Conservation (phyloP, 2,888 invertebrate genomes). For the Junonia oenone region DNA sequence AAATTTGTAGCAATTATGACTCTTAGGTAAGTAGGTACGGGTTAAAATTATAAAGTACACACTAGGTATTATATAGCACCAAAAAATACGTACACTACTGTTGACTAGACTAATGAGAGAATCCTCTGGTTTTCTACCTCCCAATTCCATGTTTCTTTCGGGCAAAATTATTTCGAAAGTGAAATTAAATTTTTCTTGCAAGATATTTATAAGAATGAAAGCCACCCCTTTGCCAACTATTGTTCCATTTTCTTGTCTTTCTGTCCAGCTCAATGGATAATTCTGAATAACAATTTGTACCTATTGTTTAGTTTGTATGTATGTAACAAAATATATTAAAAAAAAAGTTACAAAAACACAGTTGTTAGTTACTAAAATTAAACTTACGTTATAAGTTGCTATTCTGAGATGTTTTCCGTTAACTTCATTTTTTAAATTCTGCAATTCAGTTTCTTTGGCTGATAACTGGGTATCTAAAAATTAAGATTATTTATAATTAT, state of each 20-base stretch:
- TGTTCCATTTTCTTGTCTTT: conserved; percentile 69
- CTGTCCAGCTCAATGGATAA: conserved; percentile 81
- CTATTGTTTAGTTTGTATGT: too few relatives aligned
- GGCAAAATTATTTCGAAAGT: conserved; percentile 85
- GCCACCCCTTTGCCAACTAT: conserved; percentile 84
- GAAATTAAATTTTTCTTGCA: conserved; percentile 85
- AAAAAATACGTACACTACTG: conserved; percentile 70
- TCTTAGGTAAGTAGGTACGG: too few relatives aligned
- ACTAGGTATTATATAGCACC: too few relatives aligned
- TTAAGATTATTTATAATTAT: neutral
- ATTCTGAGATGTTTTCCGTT: conserved; percentile 67
- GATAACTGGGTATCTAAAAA: conserved; percentile 40
- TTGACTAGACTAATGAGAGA: conserved; percentile 84
- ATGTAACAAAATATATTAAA: too few relatives aligned
- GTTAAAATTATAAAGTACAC: too few relatives aligned
- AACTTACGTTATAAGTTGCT: conserved; percentile 66
- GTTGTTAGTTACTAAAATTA: too few relatives aligned
- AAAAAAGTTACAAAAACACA: neutral
- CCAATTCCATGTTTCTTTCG: conserved; percentile 78
- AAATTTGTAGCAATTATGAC: too few relatives aligned
- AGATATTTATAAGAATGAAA: conserved; percentile 84
- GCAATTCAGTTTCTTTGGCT: conserved; percentile 34
- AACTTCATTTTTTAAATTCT: conserved; percentile 41
- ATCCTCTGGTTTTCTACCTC: conserved; percentile 74
- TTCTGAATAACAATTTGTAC: conserved; percentile 70